Evolutionary conservation across 2,888 invertebrate species (phyloP), one percentile per base, ranked within the genome.

Genomic region (Yponomeuta plumbellus): DNA sequence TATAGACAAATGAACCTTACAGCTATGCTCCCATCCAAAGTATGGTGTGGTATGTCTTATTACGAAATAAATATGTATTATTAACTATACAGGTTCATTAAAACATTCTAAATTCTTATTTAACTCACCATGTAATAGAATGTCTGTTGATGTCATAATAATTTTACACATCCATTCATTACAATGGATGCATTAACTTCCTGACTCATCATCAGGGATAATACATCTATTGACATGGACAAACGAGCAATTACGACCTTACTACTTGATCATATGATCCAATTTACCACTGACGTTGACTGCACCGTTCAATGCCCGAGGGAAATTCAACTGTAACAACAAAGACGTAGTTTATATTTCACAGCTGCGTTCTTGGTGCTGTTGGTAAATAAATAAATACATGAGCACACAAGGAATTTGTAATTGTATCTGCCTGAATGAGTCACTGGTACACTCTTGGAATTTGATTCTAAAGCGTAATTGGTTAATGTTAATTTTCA

Each of bases 301-400:
- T 2, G 44, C 17, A 52, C 17, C 44, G 44, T 17, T 13, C 44
- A 52, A 52, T 52, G 17, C 44, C 3, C 44, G 17, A 52, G 17
- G 44, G 44, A 52, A 52, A 52, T 52, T 52, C 17, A 52, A 17
- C 44, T 39, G 44, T 44, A 44, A 44, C 34, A 17, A 52, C 44
- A 17, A 17, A 52, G 44, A 52, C 1, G 8, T 52, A 52, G 17
- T 52, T 52, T 52, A 52, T 52, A 17, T 52, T 17, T 17, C 5
- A 17, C 17, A 52, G 17, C 13, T 59, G 59, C 22, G 13, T 59
- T 59, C 22, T 59, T 22, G 20, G 4, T 13, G 23, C 22, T 59
- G 21, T 59, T 59, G 21, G 8, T 59, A 59, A 59, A 6, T 23
- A 59, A 59, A 59, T 23, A 59, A 59, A 59, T 23, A 59, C 20